Evolutionary conservation across 2,888 invertebrate genomes (phyloP).

Genomic region (Bombyx huttoni): DNA sequence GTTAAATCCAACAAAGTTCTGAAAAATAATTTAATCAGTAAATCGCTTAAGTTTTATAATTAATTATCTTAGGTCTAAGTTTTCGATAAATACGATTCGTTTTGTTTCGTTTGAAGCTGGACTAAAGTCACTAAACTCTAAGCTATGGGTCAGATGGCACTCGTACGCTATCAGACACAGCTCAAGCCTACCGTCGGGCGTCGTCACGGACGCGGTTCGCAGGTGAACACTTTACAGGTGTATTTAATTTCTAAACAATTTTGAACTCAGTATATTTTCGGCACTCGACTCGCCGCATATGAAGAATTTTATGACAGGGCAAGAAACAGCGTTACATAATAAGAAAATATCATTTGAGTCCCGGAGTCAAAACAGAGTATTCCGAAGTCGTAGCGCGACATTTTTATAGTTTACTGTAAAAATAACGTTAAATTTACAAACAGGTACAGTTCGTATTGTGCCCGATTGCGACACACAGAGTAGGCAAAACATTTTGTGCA

Average conservation of each 20-base stretch:
- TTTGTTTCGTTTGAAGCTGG: constrained; percentile 58
- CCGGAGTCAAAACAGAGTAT: not conserved
- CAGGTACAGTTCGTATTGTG: not conserved
- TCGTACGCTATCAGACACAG: constrained; percentile 52
- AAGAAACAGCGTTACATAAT: constrained; percentile 13
- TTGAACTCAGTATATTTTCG: not conserved
- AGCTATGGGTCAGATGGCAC: constrained; percentile 69
- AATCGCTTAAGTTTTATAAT: constrained; percentile 27
- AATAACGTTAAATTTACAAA: not conserved
- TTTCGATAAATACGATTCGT: constrained; percentile 63
- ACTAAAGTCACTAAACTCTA: constrained; percentile 56
- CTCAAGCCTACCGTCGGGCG: constrained; percentile 22
- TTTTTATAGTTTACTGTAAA: not conserved
- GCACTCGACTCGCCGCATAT: constrained; percentile 7
- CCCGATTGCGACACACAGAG: not conserved
- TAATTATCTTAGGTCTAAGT: constrained; percentile 50
- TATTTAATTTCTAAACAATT: not conserved
- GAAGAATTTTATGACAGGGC: constrained; percentile 6
- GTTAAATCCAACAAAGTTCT: constrained; percentile 23
- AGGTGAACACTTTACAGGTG: constrained; percentile 1
- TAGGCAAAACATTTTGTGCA: constrained; percentile 5
- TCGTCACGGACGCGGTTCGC: constrained; percentile 10
- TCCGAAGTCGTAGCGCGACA: not conserved
- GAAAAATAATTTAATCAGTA: constrained; percentile 23
- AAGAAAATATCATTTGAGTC: not conserved